Evolutionary conservation across 2,113 vertebrate species (phyloP), one percentile per base, ranked within the genome.

Genomic region (Caranx ignobilis): DNA sequence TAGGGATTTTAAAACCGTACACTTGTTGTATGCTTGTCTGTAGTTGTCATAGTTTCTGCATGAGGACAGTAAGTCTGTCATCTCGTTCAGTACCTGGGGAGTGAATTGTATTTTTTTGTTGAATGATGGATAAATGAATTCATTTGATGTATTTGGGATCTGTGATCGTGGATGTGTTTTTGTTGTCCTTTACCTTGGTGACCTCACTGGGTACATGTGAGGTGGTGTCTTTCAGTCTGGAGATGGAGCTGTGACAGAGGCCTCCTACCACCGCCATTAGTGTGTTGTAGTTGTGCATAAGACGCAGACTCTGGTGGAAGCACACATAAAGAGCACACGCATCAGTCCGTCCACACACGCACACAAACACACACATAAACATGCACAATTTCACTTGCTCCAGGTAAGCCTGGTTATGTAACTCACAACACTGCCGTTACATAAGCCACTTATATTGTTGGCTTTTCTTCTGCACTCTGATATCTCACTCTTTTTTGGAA

Each of bases 231-330:
- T 99, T 98, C 83, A 99, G 96, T 87, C 97, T 95, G 87, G 97
- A 99, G 91, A 99, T 98, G 0, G 97, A 97, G 93, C 97, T 99
- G 93, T 98, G 97, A 77, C 96, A 98, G 1, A 99, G 94, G 55
- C 97, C 97, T 65, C 97, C 97, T 74, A 98, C 97, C 84, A 98
- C 97, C 6, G 97, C 97, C 97, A 99, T 99, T 95, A 99, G 88
- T 3, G 97, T 98, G 91, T 99, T 98, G 88, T 97, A 99, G 93
- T 98, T 99, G 93, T 98, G 97, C 77, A 98, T 94, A 67, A 95
- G 93, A 73, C 97, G 96, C 54, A 99, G 96, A 91, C 96, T 95
- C 97, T 99, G 92, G 75, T 26, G 43, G 75, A 84, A 12, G 55
- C 11, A 59, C 57, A 88, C 52, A 87, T 26, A 67, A 73, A 74